phyloP scores from a whole-genome alignment of 2,888 invertebrate species.

The Hipparchia sbordonii region DNA sequence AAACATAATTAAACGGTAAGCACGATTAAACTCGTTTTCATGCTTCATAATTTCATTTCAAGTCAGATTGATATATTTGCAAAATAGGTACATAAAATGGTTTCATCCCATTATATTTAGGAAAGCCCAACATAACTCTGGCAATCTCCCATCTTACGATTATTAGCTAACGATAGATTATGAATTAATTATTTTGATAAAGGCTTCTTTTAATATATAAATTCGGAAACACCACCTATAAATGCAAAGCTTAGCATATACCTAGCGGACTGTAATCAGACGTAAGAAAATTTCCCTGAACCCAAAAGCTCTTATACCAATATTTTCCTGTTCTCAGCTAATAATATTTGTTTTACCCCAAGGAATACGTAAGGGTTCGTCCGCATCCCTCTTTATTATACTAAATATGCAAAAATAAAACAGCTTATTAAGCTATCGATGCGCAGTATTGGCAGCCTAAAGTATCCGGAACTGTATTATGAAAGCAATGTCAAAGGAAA shows the following conservation, averaged over 20 bases:
- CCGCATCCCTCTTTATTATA: conserved; percentile 38
- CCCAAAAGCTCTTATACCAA: conserved; percentile 14
- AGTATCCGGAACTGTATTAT: conserved; percentile 25
- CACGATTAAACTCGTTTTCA: neutral
- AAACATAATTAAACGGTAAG: neutral
- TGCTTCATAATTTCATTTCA: too few species aligned
- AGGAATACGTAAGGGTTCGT: conserved; percentile 36
- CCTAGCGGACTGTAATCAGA: too few species aligned
- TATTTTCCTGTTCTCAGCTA: conserved; percentile 28
- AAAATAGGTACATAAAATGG: too few species aligned
- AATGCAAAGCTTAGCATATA: too few species aligned
- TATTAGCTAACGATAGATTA: too few species aligned
- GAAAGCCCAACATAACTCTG: neutral
- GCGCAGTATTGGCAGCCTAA: conserved; percentile 37
- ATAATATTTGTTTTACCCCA: conserved; percentile 32
- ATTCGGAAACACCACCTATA: too few species aligned
- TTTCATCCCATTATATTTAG: too few species aligned
- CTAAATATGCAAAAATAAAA: conserved; percentile 40
- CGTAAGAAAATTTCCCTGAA: neutral
- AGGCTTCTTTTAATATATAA: too few species aligned
- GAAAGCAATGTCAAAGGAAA: conserved; percentile 14
- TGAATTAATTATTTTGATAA: too few species aligned
- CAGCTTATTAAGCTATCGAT: conserved; percentile 41
- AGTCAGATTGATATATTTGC: too few species aligned
- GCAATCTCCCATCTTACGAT: too few species aligned